A percentile compares a stretch with the other conserved stretches of the same genome.
phyloP scores from a whole-genome alignment of 2,797 vertebrate genomes.

The Pteropus rufus region DNA sequence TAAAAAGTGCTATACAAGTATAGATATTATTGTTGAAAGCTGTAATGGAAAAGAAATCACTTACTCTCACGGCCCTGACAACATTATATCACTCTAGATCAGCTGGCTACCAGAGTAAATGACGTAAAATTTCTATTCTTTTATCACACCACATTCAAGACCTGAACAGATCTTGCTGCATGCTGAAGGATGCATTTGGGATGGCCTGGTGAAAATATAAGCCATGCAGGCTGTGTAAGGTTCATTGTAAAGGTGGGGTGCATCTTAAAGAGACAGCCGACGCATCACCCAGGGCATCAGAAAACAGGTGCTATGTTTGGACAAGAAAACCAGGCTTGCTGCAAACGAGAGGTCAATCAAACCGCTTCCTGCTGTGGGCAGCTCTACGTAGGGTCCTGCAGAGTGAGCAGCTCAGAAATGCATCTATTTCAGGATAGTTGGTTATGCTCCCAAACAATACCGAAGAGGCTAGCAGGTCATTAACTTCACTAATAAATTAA shows the following conservation, averaged over 20 bases:
- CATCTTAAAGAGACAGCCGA: neutral
- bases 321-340: neutral
- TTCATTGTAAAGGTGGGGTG: fast-evolving
- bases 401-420: neutral
- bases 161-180: neutral
- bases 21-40: neutral
- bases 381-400: neutral
- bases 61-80: neutral
- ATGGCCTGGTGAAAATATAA: neutral
- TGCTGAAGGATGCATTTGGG: neutral
- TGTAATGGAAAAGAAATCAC: neutral
- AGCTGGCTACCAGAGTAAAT: neutral
- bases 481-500: conserved; percentile 47
- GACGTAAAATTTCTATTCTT: neutral
- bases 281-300: neutral
- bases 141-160: neutral
- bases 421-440: neutral
- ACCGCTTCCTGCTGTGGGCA: neutral
- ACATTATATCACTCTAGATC: neutral
- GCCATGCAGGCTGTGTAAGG: fast-evolving
- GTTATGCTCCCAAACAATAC: conserved; percentile 21
- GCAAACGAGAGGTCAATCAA: neutral
- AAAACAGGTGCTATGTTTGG: neutral
- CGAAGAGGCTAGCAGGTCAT: conserved; percentile 33
- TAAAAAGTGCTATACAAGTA: neutral